phyloP scores from a whole-genome alignment of 2,797 vertebrate species.

The Sebastes trivittatus region DNA sequence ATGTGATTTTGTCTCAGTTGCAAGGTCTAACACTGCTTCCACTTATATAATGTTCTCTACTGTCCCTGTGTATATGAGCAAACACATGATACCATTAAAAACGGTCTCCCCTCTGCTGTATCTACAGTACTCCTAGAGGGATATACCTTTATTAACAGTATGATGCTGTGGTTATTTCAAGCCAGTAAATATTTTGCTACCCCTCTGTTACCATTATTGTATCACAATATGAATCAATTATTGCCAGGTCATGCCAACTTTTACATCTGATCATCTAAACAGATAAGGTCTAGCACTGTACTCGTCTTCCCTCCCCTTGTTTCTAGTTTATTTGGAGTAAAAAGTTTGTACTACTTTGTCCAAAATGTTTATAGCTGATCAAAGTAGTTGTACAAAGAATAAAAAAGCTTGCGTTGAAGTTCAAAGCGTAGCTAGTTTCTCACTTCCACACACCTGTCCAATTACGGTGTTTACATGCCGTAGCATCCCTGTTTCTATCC shows the following conservation, averaged over 20 bases:
- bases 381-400: neutral
- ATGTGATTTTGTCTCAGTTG: slow-evolving; percentile 64
- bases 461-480: neutral
- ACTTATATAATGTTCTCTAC: slow-evolving; percentile 52
- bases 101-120: neutral
- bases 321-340: neutral
- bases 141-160: neutral
- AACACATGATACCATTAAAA: slow-evolving; percentile 11
- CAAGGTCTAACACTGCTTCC: slow-evolving; percentile 43
- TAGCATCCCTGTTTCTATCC: neutral
- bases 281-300: neutral
- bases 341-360: neutral
- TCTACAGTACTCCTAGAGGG: neutral
- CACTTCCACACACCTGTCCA: neutral
- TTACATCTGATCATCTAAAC: neutral
- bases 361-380: neutral
- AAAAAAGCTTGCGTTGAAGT: neutral
- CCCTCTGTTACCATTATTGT: neutral
- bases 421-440: neutral
- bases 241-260: neutral
- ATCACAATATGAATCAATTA: neutral
- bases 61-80: slow-evolving; percentile 7
- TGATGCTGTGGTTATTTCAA: neutral
- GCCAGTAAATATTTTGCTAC: neutral
- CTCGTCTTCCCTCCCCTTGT: neutral